phyloP scores from a whole-genome alignment of 2,888 invertebrate species.

The Alloscopus bannaensis region DNA sequence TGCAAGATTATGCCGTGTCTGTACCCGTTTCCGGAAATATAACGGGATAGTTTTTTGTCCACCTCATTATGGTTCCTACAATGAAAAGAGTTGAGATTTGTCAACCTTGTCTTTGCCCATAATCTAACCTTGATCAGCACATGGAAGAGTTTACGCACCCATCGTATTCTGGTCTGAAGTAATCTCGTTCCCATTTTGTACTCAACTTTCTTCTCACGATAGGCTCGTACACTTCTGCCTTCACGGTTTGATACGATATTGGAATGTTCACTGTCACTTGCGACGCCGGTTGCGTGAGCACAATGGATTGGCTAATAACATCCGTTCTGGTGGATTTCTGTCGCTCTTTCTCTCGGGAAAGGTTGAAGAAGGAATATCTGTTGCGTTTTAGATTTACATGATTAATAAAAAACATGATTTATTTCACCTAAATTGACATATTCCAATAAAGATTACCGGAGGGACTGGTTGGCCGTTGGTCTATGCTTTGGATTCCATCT shows the following conservation, averaged over 20 bases:
- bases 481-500: slow-evolving; percentile 94
- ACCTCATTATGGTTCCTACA: slow-evolving; percentile 70
- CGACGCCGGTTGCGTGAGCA: slow-evolving; percentile 69
- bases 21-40: slow-evolving; percentile 69
- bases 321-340: slow-evolving; percentile 61
- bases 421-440: neutral
- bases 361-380: slow-evolving; percentile 72
- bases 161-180: slow-evolving; percentile 68
- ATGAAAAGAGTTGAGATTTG: no score
- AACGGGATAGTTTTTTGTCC: slow-evolving; percentile 67
- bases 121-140: no score
- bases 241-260: slow-evolving; percentile 68
- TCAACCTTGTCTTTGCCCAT: no score
- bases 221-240: slow-evolving; percentile 72
- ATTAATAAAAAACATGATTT: neutral
- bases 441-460: slow-evolving; percentile 84
- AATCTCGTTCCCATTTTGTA: slow-evolving; percentile 70
- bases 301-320: slow-evolving; percentile 70
- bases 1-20: slow-evolving; percentile 56
- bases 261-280: slow-evolving; percentile 71
- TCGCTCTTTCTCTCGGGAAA: slow-evolving; percentile 64
- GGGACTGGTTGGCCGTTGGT: slow-evolving; percentile 91
- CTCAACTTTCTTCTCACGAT: slow-evolving; percentile 68
- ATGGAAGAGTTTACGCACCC: no score
- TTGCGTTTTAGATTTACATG: slow-evolving; percentile 8